A percentile compares a stretch with the other conserved stretches of the same genome.
phyloP scores from a whole-genome alignment of 2,797 vertebrate species.

The Galago senegalensis region DNA sequence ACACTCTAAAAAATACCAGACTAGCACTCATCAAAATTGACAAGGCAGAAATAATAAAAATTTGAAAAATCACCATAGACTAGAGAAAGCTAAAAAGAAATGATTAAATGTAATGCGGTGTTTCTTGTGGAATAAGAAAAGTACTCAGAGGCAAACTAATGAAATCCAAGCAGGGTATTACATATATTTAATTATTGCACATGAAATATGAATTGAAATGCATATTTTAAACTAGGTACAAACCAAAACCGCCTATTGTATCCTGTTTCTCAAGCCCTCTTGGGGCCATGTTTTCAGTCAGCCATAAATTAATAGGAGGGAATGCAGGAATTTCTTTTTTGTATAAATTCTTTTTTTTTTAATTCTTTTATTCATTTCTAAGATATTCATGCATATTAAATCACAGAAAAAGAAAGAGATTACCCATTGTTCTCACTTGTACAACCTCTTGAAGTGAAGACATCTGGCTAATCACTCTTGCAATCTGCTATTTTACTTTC shows the following conservation, averaged over 20 bases:
- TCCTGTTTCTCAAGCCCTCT: not conserved
- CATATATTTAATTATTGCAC: not conserved
- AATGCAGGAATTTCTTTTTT: not conserved
- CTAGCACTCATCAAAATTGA: not conserved
- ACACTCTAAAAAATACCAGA: not conserved
- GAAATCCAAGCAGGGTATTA: not conserved
- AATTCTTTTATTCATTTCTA: not conserved
- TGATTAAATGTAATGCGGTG: not conserved
- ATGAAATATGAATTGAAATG: constrained; percentile 25
- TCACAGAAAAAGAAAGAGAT: not conserved
- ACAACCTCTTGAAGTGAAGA: constrained; percentile 63
- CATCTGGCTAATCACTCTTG: constrained; percentile 78
- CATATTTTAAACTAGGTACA: not conserved
- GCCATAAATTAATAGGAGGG: not conserved
- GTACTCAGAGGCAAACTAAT: not conserved
- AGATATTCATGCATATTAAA: constrained; percentile 34
- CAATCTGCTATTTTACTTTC: constrained; percentile 76
- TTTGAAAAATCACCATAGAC: constrained; percentile 13
- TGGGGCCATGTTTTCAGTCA: not conserved
- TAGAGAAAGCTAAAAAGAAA: not conserved
- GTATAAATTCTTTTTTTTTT: not conserved
- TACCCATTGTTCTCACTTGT: constrained; percentile 20
- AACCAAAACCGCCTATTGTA: not conserved
- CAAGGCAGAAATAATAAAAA: not conserved
- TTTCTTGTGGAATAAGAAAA: not conserved